Base-by-base conservation (phyloP, 2,888 invertebrate genomes). In the Cataglyphis livida region DNA sequence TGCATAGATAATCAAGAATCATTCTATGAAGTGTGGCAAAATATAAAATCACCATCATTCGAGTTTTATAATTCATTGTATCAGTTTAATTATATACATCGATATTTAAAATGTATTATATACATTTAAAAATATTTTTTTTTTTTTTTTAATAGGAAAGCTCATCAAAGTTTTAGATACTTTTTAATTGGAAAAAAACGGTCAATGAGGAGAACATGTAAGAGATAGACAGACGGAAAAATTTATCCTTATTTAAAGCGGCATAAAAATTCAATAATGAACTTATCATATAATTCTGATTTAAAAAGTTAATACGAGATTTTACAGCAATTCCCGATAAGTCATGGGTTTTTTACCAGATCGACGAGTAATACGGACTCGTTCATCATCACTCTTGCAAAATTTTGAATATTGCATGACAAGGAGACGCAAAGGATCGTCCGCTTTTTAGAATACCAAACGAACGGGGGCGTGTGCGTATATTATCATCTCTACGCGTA, bases 371-470 rank as follows among this genome's bases (percentile, higher is more conserved):
- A 28, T 32, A 15, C 38, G 18, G n/a, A 21, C n/a, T 18, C 21
- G 28, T 44, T 35, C 12, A 5, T 51, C 62, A 21, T 48, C 48
- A 41, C 51, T 62, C 48, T 81, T 12, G 28, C 51, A 44, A 59
- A 70, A 79, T 79, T 70, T 70, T 79, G 78, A 79, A 79, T 78
- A 70, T 78, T 81, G 74, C 81, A 81, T 81, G 74, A 62, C 74
- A 64, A 64, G 73, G 54, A 81, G 74, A 21, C 18, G 81, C 61
- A 41, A 44, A 62, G 32, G 44, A n/a, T 10, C 41, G 35, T 21
- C 2, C 61, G 59, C 61, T 76, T 64, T 82, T 76, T 76, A 57
- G 82, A 82, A 82, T 82, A 76, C n/a, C 76, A 76, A 82, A 75
- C 57, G 54, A 44, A 57, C 65, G 57, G 18, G 57, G 59, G 62